Evolutionary conservation across 2,113 vertebrate genomes (phyloP).

Genomic region (Grallaria varia): DNA sequence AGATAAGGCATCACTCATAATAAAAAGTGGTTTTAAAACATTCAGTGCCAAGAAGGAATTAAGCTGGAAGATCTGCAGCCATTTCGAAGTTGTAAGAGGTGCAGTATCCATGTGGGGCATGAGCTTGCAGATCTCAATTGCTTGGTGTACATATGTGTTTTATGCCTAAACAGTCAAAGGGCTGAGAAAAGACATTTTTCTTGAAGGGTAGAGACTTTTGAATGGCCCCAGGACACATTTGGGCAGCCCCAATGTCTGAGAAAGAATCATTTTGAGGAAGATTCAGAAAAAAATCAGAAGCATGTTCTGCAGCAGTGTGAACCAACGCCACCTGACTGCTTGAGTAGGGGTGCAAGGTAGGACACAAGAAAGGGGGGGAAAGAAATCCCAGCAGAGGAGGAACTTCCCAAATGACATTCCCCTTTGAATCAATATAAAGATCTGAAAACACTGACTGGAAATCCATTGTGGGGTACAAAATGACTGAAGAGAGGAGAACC

Average conservation of each 20-base stretch:
- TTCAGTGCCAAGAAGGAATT: not conserved
- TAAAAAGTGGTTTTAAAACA: constrained; percentile 27
- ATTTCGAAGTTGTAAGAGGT: constrained; percentile 14
- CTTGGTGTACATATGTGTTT: not conserved
- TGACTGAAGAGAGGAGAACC: not conserved
- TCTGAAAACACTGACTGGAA: not conserved
- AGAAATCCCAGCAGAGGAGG: not conserved
- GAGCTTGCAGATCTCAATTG: not conserved
- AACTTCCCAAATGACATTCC: not conserved
- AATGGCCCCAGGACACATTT: not conserved
- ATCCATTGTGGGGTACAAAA: not conserved
- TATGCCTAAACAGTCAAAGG: not conserved
- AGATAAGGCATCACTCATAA: not conserved
- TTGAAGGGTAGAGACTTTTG: not conserved
- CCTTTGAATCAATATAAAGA: not conserved
- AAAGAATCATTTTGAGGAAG: not conserved
- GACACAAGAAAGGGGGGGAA: not conserved
- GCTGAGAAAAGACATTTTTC: not conserved
- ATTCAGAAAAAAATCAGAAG: not conserved
- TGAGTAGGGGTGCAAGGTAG: not conserved
- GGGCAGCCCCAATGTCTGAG: not conserved
- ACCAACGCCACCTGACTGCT: not conserved
- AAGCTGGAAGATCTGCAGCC: not conserved
- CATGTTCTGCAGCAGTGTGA: not conserved
- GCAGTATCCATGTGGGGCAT: not conserved